Base-by-base conservation (phyloP, 2,797 vertebrate species). In the Otolemur crassicaudatus region DNA sequence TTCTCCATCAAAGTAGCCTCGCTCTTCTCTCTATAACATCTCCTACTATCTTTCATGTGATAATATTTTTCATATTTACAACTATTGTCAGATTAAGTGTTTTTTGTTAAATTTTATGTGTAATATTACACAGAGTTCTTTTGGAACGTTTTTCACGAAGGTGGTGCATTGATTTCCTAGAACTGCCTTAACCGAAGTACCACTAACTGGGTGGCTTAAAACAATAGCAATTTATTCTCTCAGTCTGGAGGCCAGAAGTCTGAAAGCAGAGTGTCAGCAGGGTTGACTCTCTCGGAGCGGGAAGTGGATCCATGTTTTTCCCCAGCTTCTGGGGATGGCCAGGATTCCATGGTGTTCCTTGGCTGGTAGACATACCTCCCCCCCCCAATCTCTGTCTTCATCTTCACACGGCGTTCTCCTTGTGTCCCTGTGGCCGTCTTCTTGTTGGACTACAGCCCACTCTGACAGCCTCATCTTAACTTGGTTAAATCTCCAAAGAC, bases 21-120 rank as follows among this genome's bases (percentile, higher is more conserved):
- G 65, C 43, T 37, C 17, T 5, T 65, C 25, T 22, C 34, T 79
- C 37, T 22, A 3, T 43, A 63, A 70, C 43, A 69, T 40, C 72
- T 67, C 67, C 23, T n/a, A 63, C 85, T 86, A 34, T 79, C 69
- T 89, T 49, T 65, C 69, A 34, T 25, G 31, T 27, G 53, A 80
- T 92, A 40, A 49, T 88, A 76, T 81, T 95, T 96, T 92, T 95
- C 86, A 72, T 83, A 73, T 92, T 94, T 92, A 86, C 70, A 88
- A 75, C 70, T 27, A 77, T 56, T 93, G 61, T 93, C 90, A 93
- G 69, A 85, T 82, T 84, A 91, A 87, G 87, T 40, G 60, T 82
- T 89, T 96, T 94, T 94, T 89, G 43, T 75, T 93, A 85, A 76
- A 60, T 95, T 90, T 97, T 96, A 93, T 94, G 72, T 61, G 56